Conservation (phyloP, 2,113 vertebrate genomes). For the Mirounga angustirostris region DNA sequence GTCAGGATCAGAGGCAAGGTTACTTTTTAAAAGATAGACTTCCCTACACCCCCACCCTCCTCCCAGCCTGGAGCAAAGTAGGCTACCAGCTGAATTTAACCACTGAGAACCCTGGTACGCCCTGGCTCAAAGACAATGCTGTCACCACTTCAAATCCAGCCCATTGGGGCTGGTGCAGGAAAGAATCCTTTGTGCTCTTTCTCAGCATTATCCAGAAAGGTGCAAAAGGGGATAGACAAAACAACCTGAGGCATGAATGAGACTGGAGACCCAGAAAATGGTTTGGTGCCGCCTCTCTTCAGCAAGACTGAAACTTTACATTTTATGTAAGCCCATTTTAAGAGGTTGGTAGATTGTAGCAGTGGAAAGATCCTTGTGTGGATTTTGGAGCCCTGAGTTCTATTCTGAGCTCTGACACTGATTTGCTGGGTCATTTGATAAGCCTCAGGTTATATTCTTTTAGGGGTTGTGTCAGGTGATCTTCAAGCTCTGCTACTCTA, state of each 20-base stretch:
- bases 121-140: background rate
- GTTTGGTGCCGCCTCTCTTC: background rate
- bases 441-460: background rate
- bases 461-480: background rate
- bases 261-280: background rate
- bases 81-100: background rate
- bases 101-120: too few species aligned
- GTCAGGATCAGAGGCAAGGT: background rate
- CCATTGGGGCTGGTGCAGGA: background rate
- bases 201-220: background rate
- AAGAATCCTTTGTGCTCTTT: background rate
- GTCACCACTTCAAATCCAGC: background rate
- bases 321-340: background rate
- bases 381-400: background rate
- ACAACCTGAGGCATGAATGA: background rate
- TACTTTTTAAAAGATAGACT: background rate
- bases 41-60: background rate
- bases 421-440: background rate
- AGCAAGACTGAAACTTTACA: background rate
- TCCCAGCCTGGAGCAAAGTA: background rate
- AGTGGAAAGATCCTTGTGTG: background rate
- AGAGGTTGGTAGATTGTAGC: background rate
- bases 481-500: background rate
- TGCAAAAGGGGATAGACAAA: background rate
- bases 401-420: background rate